These are phyloP conservation scores for Crossocerus cetratus DNA, from an alignment of 2,888 invertebrate genomes.

Conservation along the genomic window DNA sequence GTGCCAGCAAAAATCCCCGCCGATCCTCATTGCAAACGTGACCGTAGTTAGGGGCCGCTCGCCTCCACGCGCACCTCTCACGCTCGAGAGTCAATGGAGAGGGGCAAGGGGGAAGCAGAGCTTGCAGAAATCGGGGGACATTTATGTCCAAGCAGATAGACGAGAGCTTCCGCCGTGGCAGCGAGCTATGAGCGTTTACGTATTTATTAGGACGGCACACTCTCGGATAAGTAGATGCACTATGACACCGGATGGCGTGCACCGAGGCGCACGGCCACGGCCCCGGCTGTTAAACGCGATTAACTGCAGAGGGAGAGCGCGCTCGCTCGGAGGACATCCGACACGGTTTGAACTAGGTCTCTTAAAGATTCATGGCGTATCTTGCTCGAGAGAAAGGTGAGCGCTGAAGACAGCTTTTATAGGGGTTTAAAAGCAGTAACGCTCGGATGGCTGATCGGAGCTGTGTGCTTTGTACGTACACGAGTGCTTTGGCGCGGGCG, in stretches of 20 bases:
- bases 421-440: constrained; percentile 45
- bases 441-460: constrained; percentile 4
- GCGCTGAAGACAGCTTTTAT: constrained; percentile 40
- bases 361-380: constrained; percentile 42
- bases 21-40: no score
- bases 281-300: constrained; percentile 44
- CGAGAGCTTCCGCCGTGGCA: no score
- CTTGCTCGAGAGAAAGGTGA: constrained; percentile 21
- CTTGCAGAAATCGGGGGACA: no score
- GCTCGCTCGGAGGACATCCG: constrained; percentile 28
- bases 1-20: no score
- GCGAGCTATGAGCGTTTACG: no score
- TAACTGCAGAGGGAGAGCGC: constrained; percentile 37
- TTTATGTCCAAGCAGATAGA: no score
- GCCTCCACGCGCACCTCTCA: no score
- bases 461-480: not conserved
- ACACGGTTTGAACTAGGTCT: constrained; percentile 39
- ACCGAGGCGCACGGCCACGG: constrained; percentile 9
- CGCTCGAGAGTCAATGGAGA: no score
- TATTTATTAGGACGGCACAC: no score
- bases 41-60: no score
- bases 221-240: no score
- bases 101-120: no score
- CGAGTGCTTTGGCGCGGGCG: constrained; percentile 18
- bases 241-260: not conserved